phyloP scores from a whole-genome alignment of 1,140 invertebrate species.

The Akabosia matsudoensis region DNA sequence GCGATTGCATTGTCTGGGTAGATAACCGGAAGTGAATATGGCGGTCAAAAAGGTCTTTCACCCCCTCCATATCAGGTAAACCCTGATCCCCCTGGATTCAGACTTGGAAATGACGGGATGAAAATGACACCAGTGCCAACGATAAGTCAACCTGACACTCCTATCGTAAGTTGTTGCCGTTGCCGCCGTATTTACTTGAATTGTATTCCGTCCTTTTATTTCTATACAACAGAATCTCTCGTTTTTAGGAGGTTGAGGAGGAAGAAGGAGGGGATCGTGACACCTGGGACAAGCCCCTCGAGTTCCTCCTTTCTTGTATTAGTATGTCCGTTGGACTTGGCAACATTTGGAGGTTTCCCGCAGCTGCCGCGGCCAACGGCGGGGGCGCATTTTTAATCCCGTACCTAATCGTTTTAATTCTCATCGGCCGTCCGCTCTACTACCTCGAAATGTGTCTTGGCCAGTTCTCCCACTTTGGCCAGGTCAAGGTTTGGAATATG shows the following conservation, averaged over 20 bases:
- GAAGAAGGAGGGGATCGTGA: not conserved
- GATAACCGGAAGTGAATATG: not conserved
- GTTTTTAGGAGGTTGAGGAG: not conserved
- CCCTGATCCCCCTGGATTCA: no score
- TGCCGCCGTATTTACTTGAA: no score
- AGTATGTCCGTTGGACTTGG: not conserved
- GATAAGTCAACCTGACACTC: no score
- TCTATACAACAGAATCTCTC: no score
- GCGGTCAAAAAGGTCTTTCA: not conserved
- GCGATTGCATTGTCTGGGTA: not conserved
- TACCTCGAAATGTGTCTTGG: constrained; percentile 59
- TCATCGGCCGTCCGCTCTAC: constrained; percentile 77
- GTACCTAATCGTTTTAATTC: constrained; percentile 70
- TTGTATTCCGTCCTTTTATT: no score
- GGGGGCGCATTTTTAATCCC: constrained; percentile 64
- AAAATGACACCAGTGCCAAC: no score
- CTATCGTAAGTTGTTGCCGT: not conserved
- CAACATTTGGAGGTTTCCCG: constrained; percentile 18
- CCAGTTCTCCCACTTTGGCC: constrained; percentile 52
- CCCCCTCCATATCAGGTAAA: not conserved
- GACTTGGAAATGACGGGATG: no score
- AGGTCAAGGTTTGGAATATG: constrained; percentile 40
- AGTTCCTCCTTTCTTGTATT: constrained; percentile 2
- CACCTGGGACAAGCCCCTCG: constrained; percentile 19
- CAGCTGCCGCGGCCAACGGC: not conserved